Conservation (phyloP, 2,113 vertebrate species). For the Lamprotornis superbus region DNA sequence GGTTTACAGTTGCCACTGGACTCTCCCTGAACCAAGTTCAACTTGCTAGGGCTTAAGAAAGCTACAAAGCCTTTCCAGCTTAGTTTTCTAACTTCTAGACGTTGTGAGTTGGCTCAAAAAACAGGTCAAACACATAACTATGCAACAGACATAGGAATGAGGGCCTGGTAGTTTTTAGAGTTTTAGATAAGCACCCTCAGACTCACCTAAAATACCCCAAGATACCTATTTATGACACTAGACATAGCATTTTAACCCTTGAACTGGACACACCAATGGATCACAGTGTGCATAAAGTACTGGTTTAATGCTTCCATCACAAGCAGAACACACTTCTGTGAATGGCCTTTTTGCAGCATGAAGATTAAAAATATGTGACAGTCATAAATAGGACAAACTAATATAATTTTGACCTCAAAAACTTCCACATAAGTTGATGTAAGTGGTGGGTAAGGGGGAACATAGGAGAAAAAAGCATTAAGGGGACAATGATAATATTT, state of each 20-base stretch:
- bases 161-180: background rate
- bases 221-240: background rate
- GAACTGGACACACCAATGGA: background rate
- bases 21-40: background rate
- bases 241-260: background rate
- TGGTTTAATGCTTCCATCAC: background rate
- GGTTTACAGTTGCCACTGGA: background rate
- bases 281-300: background rate
- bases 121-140: background rate
- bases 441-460: fast-evolving
- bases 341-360: background rate
- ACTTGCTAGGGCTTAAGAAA: background rate
- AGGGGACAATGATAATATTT: background rate
- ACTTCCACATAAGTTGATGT: background rate
- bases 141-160: background rate
- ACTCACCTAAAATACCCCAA: background rate
- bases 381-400: background rate
- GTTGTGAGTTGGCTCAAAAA: background rate
- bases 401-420: background rate
- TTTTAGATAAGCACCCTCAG: background rate
- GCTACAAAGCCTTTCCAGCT: background rate
- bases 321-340: background rate
- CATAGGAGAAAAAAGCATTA: background rate
- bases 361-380: background rate
- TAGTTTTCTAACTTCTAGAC: background rate